These are phyloP conservation scores for Oasisia sp. DNA, from an alignment of 2,888 invertebrate species.

Conservation along the genomic window DNA sequence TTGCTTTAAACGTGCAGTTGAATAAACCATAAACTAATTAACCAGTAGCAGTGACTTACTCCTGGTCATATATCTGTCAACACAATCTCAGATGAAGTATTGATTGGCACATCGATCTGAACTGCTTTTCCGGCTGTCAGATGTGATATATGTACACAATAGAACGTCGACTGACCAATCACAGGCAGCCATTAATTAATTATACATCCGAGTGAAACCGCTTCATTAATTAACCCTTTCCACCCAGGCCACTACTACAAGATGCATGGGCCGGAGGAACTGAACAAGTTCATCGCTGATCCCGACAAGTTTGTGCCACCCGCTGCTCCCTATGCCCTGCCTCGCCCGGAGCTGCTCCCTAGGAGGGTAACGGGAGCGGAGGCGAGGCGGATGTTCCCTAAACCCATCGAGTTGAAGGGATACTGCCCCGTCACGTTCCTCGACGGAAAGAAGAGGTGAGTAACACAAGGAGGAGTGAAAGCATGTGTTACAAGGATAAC, in stretches of 20 bases:
- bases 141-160: background rate
- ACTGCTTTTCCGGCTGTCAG: background rate
- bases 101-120: background rate
- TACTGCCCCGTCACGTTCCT: conserved; percentile 66
- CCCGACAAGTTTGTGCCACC: conserved; percentile 64
- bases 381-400: conserved; percentile 51
- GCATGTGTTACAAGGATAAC: background rate
- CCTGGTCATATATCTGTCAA: no score
- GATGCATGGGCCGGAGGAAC: conserved; percentile 55
- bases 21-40: no score
- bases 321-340: conserved; percentile 54
- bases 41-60: no score
- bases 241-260: conserved; percentile 64
- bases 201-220: background rate
- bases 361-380: conserved; percentile 47
- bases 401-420: conserved; percentile 55
- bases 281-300: conserved; percentile 56
- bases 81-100: background rate
- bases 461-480: background rate
- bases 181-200: background rate
- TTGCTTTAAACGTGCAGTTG: no score
- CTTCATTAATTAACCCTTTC: background rate
- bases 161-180: background rate
- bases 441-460: conserved; percentile 62
- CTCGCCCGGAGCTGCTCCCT: conserved; percentile 57